Conservation (phyloP, 2,113 vertebrate genomes). For the Craseonycteris thonglongyai region DNA sequence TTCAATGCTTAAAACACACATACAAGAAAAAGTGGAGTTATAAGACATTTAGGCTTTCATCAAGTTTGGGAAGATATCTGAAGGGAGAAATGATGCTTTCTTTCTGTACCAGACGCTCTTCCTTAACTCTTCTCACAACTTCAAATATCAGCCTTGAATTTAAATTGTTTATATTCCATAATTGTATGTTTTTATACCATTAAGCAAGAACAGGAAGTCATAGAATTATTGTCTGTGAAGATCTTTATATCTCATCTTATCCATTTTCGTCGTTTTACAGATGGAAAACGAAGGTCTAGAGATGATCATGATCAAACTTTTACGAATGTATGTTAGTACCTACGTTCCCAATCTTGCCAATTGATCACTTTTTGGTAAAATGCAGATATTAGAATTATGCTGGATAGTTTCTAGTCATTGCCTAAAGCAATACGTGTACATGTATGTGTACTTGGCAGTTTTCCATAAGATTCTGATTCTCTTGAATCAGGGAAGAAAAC, state of each 20-base stretch:
- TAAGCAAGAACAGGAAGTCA: background rate
- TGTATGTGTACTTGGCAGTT: background rate
- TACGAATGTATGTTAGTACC: background rate
- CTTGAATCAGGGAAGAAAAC: constrained; percentile 52
- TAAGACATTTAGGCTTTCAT: background rate
- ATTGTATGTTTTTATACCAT: background rate
- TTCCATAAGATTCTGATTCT: constrained; percentile 57
- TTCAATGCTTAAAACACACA: background rate
- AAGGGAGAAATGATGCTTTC: background rate
- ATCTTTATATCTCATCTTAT: background rate
- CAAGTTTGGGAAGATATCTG: background rate
- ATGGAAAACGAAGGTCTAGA: background rate
- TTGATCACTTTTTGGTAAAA: constrained; percentile 34
- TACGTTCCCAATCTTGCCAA: background rate
- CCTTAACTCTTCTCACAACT: background rate
- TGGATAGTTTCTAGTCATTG: constrained; percentile 66
- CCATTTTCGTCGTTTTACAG: background rate
- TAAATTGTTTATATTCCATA: background rate
- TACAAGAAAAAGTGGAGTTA: background rate
- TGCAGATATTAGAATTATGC: constrained; percentile 46
- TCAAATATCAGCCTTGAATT: background rate
- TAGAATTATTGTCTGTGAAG: background rate
- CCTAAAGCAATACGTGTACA: no score
- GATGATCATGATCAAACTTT: background rate
- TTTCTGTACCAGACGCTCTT: background rate